A percentile compares a stretch with the other conserved stretches of the same genome.
Conservation (phyloP, 2,888 invertebrate species). For the Erpobdella octoculata region DNA sequence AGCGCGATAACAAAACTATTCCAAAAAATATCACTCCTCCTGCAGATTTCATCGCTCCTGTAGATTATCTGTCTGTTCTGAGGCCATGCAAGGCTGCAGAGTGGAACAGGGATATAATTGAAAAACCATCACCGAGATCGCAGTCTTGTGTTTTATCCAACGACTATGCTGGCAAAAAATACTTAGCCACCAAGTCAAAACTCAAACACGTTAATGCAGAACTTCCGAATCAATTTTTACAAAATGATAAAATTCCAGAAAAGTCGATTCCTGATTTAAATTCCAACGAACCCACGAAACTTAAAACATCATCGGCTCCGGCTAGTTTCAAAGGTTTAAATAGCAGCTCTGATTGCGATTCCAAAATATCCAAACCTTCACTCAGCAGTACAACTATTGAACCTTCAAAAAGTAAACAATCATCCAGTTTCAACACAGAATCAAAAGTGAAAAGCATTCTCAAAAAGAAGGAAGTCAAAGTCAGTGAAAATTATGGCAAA, state of each 20-base stretch:
- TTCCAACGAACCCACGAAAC: background rate
- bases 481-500: background rate
- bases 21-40: background rate
- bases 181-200: too few species aligned
- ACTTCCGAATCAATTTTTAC: background rate
- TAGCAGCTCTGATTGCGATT: too few species aligned
- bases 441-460: slow-evolving; percentile 2
- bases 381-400: background rate
- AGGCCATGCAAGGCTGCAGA: background rate
- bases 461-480: background rate
- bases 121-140: background rate
- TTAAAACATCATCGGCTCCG: background rate
- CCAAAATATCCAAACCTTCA: background rate
- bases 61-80: background rate
- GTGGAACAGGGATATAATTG: background rate
- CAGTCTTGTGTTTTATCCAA: background rate
- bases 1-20: background rate
- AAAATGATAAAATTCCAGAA: background rate
- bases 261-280: background rate
- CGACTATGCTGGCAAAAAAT: background rate
- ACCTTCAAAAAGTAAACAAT: background rate
- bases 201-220: background rate
- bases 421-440: background rate
- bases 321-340: too few species aligned
- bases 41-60: background rate